A percentile compares a stretch with the other conserved stretches of the same genome.
phyloP scores from a whole-genome alignment of 2,113 vertebrate species.

The Etia nguti region DNA sequence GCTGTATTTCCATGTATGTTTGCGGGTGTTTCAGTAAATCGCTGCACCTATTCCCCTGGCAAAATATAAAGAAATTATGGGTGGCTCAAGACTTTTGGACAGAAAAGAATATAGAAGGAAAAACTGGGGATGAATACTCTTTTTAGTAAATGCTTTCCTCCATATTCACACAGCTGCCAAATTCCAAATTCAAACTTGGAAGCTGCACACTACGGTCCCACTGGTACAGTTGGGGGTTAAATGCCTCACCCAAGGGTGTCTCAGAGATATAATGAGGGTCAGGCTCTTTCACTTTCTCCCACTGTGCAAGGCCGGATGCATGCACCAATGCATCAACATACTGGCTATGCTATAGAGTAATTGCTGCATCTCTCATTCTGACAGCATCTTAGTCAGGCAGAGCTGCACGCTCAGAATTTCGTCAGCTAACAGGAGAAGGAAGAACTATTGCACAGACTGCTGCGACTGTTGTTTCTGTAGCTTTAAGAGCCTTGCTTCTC shows the following conservation, averaged over 20 bases:
- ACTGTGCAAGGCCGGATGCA: neutral
- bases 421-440: neutral
- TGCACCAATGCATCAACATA: neutral
- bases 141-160: neutral
- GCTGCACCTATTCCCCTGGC: neutral
- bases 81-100: neutral
- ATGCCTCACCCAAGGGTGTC: neutral
- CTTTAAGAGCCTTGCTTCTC: neutral
- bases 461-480: neutral
- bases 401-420: conserved; percentile 14
- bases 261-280: conserved; percentile 13
- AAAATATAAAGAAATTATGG: neutral
- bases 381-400: neutral
- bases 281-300: neutral
- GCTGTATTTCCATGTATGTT: neutral
- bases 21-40: neutral
- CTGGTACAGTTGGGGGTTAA: conserved; percentile 5
- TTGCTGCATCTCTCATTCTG: conserved; percentile 17
- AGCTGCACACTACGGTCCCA: neutral
- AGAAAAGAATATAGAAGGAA: neutral
- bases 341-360: conserved; percentile 11
- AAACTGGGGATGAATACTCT: neutral
- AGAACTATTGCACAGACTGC: neutral
- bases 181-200: neutral
- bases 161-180: neutral